A percentile compares a stretch with the other conserved stretches of the same genome.
These are phyloP conservation scores for Babyrousa celebensis DNA, from an alignment of 2,797 vertebrate species.

Conservation along the genomic window DNA sequence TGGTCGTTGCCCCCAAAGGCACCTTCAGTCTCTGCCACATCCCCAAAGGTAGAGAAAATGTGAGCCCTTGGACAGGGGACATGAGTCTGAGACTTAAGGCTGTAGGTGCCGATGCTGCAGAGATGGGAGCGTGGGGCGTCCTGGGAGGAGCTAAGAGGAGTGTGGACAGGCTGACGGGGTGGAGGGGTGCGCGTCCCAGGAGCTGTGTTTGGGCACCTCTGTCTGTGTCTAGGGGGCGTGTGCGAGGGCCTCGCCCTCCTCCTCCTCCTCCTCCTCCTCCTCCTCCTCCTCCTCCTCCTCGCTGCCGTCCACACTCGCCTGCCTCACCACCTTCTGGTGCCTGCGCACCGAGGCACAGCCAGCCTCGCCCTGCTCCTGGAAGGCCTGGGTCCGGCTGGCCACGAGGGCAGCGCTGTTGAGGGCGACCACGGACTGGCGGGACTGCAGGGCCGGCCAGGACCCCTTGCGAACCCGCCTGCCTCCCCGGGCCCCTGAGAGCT, in stretches of 20 bases:
- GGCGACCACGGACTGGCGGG: conserved; percentile 87
- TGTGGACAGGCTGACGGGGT: not conserved
- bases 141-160: not conserved
- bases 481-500: not conserved
- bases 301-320: conserved; percentile 87
- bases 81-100: conserved; percentile 23
- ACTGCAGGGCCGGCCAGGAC: conserved; percentile 80
- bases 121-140: not conserved
- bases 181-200: not conserved
- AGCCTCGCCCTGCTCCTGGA: conserved; percentile 75
- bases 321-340: conserved; percentile 86
- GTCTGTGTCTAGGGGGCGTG: not conserved
- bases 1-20: conserved; percentile 5
- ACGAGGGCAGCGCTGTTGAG: conserved; percentile 83
- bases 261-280: not conserved
- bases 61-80: conserved; percentile 71
- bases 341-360: not conserved
- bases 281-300: not conserved
- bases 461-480: not conserved
- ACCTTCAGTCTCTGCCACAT: conserved; percentile 26
- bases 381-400: conserved; percentile 82
- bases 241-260: not conserved
- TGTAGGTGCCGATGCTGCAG: not conserved
- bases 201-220: not conserved
- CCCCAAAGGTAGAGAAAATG: not conserved